A percentile compares a stretch with the other conserved stretches of the same genome.
Evolutionary conservation across 1,140 invertebrate species (phyloP).

Genomic region (Euura saliciscinereae): DNA sequence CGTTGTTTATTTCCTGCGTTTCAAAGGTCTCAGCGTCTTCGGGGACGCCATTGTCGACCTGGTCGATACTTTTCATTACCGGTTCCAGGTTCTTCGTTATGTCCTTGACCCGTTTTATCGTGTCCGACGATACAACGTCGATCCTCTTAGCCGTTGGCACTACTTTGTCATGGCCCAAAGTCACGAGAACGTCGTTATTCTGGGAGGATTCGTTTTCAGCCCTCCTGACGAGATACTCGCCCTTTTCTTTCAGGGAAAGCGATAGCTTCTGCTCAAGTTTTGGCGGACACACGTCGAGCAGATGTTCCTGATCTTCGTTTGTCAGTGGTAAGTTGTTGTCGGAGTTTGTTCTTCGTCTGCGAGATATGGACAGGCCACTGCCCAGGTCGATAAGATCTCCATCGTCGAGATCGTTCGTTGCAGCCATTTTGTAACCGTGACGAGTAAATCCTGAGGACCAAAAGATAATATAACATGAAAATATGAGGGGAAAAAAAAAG

Average conservation of each 20-base stretch:
- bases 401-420: conserved; percentile 38
- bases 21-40: conserved; percentile 37
- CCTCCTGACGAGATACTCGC: conserved; percentile 19
- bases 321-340: not conserved
- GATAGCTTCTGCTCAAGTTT: conserved; percentile 54
- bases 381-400: conserved; percentile 55
- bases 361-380: conserved; percentile 38
- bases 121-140: conserved; percentile 55
- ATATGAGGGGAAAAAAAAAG: not conserved
- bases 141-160: conserved; percentile 51
- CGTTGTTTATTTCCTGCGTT: conserved; percentile 46
- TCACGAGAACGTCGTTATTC: conserved; percentile 47
- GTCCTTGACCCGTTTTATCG: conserved; percentile 52
- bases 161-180: conserved; percentile 53
- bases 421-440: conserved; percentile 36
- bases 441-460: not conserved
- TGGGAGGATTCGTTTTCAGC: not conserved
- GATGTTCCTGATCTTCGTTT: conserved; percentile 45
- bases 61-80: not conserved
- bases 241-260: conserved; percentile 37
- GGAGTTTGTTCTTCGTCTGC: not conserved
- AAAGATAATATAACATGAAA: not conserved
- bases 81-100: conserved; percentile 56
- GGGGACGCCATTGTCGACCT: conserved; percentile 1
- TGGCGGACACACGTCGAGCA: conserved; percentile 54